These are phyloP conservation scores for Sarcophaga rosellei DNA, from an alignment of 2,888 invertebrate species.

Conservation along the genomic window DNA sequence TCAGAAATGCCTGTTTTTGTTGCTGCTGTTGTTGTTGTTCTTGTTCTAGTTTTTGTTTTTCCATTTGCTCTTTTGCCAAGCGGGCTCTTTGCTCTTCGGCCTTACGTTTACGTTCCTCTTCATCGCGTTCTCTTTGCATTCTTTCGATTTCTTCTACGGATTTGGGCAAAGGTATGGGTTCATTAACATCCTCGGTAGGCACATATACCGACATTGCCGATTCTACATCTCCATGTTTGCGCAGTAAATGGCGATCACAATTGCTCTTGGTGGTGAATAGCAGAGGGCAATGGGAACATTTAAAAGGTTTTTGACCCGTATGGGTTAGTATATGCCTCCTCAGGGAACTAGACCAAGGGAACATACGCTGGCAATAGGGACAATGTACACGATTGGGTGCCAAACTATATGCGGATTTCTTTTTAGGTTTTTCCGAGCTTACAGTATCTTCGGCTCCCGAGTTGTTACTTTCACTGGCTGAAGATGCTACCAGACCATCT, in stretches of 20 bases:
- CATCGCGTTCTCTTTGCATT: slow-evolving; percentile 75
- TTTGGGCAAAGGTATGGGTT: slow-evolving; percentile 79
- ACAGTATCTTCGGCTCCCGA: slow-evolving; percentile 89
- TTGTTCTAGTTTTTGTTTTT: slow-evolving; percentile 71
- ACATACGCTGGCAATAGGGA: slow-evolving; percentile 95
- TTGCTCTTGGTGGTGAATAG: slow-evolving; percentile 98
- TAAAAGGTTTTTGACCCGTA: slow-evolving; percentile 97
- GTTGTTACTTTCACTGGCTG: slow-evolving; percentile 91
- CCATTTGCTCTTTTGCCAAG: slow-evolving; percentile 74
- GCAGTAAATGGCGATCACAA: slow-evolving; percentile 95
- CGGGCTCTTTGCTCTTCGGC: slow-evolving; percentile 72
- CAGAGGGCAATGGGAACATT: slow-evolving; percentile 95
- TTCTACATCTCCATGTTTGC: slow-evolving; percentile 89
- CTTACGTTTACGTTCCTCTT: slow-evolving; percentile 74
- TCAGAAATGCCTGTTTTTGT: slow-evolving; percentile 72
- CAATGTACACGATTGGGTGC: slow-evolving; percentile 97
- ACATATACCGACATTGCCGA: slow-evolving; percentile 81
- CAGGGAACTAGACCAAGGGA: slow-evolving; percentile 98
- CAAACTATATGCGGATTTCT: slow-evolving; percentile 96
- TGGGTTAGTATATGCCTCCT: slow-evolving; percentile 96
- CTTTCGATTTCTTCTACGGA: slow-evolving; percentile 79
- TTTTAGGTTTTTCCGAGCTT: slow-evolving; percentile 83
- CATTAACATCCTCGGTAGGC: slow-evolving; percentile 82
- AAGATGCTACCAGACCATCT: slow-evolving; percentile 90
- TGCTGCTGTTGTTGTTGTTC: slow-evolving; percentile 71